Conservation (phyloP, 2,888 invertebrate genomes). For the Trissonchulus latispiculum region DNA sequence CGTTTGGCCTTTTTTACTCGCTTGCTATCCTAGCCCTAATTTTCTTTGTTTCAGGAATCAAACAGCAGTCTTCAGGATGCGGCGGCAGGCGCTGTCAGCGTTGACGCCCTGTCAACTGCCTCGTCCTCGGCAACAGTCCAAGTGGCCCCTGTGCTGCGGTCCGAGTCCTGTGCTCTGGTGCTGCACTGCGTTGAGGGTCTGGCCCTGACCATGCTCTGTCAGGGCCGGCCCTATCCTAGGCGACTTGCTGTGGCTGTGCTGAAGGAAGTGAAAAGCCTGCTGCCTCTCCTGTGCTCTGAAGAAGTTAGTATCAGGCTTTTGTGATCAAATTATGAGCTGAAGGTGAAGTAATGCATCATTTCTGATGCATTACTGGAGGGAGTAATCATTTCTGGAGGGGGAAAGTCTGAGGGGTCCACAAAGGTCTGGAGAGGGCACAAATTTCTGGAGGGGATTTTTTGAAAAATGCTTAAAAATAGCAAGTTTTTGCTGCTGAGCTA, state of each 20-base stretch:
- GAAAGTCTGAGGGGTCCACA: no score
- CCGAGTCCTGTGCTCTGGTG: constrained; percentile 48
- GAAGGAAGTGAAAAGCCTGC: constrained; percentile 70
- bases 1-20: no score
- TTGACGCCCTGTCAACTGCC: neutral
- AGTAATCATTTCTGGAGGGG: no score
- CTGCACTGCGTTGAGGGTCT: constrained; percentile 85
- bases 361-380: no score
- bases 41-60: constrained; percentile 2
- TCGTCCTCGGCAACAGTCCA: neutral
- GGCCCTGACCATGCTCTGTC: constrained; percentile 85
- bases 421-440: no score
- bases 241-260: constrained; percentile 80
- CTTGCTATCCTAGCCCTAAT: no score
- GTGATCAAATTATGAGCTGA: no score
- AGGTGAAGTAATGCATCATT: no score
- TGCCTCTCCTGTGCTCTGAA: constrained; percentile 55
- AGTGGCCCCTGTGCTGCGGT: constrained; percentile 19
- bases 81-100: neutral
- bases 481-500: no score
- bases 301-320: no score
- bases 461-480: no score
- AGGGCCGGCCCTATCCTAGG: constrained; percentile 67
- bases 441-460: no score
- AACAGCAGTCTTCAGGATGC: neutral